Conservation (phyloP, 2,113 vertebrate genomes). For the Hipposideros armiger region DNA sequence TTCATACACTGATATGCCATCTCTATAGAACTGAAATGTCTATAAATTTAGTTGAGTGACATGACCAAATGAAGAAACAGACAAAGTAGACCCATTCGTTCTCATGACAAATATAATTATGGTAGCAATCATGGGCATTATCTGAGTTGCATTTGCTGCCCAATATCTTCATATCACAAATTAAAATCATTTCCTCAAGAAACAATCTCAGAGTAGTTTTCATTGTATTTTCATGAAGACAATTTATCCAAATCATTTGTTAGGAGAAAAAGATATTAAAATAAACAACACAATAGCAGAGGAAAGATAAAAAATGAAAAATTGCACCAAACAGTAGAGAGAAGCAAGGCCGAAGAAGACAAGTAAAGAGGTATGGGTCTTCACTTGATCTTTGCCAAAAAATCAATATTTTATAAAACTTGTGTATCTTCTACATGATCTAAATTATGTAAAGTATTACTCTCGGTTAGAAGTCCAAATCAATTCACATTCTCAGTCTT, state of each 20-base stretch:
- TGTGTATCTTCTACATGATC: conserved; percentile 27
- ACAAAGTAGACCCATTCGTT: not conserved
- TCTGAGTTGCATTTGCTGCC: not conserved
- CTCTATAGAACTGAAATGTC: not conserved
- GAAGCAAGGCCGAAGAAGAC: not conserved
- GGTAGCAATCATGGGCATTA: not conserved
- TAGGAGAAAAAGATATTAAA: conserved; percentile 30
- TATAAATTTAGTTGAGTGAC: conserved; percentile 1
- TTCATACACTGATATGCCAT: not conserved
- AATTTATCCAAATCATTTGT: conserved; percentile 52
- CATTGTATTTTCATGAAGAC: conserved; percentile 20
- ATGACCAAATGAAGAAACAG: conserved; percentile 28
- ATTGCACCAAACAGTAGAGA: not conserved
- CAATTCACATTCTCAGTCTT: conserved; percentile 46
- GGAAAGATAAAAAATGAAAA: conserved; percentile 60
- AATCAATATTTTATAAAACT: conserved; percentile 61
- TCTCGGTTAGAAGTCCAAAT: conserved; percentile 64
- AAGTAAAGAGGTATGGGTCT: not conserved
- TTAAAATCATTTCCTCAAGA: conserved; percentile 50
- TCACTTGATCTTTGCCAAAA: conserved; percentile 32
- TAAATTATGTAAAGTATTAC: conserved; percentile 65
- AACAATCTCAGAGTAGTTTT: not conserved
- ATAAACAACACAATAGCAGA: conserved; percentile 43
- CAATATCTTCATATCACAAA: conserved; percentile 31
- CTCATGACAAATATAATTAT: not conserved